Conservation (phyloP, 2,797 vertebrate genomes). For the Hippopotamyrus pictus region DNA sequence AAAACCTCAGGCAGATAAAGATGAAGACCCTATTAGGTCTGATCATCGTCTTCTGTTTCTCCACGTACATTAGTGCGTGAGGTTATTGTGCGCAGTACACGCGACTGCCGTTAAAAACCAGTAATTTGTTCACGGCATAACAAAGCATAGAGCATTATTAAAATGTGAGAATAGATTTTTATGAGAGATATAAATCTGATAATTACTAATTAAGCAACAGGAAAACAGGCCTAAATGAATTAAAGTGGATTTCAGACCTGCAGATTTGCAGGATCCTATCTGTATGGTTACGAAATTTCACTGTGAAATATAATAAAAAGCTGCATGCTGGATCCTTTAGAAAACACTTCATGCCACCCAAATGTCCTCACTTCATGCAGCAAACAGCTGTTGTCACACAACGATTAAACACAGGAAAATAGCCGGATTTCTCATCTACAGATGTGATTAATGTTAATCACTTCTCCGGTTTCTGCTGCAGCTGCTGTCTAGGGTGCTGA, state of each 20-base stretch:
- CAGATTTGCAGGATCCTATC: background rate
- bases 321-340: background rate
- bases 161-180: background rate
- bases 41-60: background rate
- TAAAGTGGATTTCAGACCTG: background rate
- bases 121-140: background rate
- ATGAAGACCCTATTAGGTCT: background rate
- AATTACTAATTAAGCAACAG: background rate
- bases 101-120: background rate
- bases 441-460: background rate
- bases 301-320: background rate
- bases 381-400: background rate
- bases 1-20: background rate
- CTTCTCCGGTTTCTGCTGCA: background rate
- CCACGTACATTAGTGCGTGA: background rate
- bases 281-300: background rate
- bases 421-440: background rate
- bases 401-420: background rate
- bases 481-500: conserved; percentile 61
- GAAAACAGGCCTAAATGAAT: background rate
- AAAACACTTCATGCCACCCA: background rate
- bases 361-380: background rate
- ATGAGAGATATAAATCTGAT: background rate
- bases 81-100: background rate
- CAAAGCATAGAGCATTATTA: background rate